Conservation (phyloP, 2,888 invertebrate genomes). For the Chironomus tentans region DNA sequence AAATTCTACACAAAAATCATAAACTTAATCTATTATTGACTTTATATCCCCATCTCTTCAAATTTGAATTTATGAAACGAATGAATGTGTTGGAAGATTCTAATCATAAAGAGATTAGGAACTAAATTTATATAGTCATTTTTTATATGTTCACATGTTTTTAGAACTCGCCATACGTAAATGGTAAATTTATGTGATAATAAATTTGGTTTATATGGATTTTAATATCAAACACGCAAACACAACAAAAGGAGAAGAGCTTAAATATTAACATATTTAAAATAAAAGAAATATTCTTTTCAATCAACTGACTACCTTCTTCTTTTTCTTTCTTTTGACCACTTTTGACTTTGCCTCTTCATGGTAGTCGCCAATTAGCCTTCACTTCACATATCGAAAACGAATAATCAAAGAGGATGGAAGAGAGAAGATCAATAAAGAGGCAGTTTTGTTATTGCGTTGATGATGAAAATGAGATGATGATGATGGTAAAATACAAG, state of each 20-base stretch:
- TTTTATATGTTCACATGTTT: too few relatives aligned
- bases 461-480: neutral
- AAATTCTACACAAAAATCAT: conserved; percentile 15
- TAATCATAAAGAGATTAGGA: neutral
- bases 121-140: neutral
- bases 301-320: neutral
- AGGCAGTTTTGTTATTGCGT: neutral
- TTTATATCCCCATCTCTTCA: neutral
- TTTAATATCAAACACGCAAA: neutral
- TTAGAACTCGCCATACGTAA: neutral
- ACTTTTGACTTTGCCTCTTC: too few relatives aligned
- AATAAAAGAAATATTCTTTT: neutral
- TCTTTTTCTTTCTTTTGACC: too few relatives aligned
- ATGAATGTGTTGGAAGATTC: too few relatives aligned
- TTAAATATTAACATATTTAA: neutral
- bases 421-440: neutral
- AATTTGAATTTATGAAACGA: too few relatives aligned
- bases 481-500: too few relatives aligned
- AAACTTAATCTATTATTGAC: conserved; percentile 19
- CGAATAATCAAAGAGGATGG: neutral
- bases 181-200: neutral
- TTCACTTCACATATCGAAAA: neutral
- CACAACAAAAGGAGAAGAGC: neutral
- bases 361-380: too few relatives aligned
- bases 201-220: neutral